phyloP scores from a whole-genome alignment of 2,888 invertebrate genomes.

The Drosophila maculinotata region DNA sequence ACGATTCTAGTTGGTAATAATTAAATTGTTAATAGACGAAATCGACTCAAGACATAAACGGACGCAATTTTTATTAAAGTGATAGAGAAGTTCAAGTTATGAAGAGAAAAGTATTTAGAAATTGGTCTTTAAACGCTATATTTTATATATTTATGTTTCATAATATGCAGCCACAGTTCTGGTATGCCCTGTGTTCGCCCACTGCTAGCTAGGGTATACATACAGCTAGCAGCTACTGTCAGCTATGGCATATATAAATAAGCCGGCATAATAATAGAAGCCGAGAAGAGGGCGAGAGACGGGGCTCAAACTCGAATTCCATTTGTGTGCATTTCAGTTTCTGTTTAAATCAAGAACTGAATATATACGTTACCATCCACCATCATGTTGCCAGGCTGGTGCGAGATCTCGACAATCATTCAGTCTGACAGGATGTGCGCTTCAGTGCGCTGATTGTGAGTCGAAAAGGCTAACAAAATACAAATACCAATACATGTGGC shows the following conservation, averaged over 20 bases:
- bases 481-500: constrained; percentile 46
- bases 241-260: constrained; percentile 52
- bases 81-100: no score
- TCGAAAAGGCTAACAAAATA: constrained; percentile 62
- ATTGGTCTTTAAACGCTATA: no score
- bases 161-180: neutral
- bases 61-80: no score
- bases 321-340: constrained; percentile 82
- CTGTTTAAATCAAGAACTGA: constrained; percentile 72
- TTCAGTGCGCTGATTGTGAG: constrained; percentile 80
- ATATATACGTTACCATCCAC: constrained; percentile 23
- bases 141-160: neutral
- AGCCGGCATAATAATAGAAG: constrained; percentile 67
- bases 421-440: constrained; percentile 80
- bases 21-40: no score
- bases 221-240: constrained; percentile 12
- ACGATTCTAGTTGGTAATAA: no score
- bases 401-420: constrained; percentile 70
- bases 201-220: constrained; percentile 30
- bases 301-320: constrained; percentile 72
- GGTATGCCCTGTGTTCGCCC: neutral
- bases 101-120: no score
- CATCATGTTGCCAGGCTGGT: constrained; percentile 26
- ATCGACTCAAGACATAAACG: no score
- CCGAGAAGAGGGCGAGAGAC: constrained; percentile 4